Conservation (phyloP, 2,113 vertebrate genomes). For the Sorex araneus region DNA sequence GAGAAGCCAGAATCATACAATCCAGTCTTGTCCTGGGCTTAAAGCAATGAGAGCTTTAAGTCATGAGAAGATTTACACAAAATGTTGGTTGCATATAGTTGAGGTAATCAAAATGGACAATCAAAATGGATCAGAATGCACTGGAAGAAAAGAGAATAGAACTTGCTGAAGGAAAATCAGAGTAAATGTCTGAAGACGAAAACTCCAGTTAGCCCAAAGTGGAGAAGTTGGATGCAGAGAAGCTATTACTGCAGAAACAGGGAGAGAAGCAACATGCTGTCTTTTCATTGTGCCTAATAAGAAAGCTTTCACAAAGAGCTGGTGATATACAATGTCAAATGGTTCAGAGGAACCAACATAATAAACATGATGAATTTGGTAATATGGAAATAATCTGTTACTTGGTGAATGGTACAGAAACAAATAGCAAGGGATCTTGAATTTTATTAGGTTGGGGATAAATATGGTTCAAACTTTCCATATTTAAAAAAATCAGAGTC, state of each 20-base stretch:
- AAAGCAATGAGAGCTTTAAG: not conserved
- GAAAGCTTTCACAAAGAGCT: not conserved
- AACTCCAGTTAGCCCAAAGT: not conserved
- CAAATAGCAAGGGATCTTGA: not conserved
- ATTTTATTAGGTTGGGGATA: constrained; percentile 22
- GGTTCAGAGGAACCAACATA: not conserved
- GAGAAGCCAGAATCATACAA: not conserved
- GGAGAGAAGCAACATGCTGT: not conserved
- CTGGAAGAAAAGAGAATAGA: not conserved
- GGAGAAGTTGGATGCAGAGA: not conserved
- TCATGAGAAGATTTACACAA: not conserved
- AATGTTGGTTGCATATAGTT: not conserved
- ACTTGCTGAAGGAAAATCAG: not conserved
- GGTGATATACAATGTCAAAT: not conserved
- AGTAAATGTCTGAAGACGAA: not conserved
- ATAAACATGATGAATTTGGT: not conserved
- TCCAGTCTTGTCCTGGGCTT: too few relatives aligned
- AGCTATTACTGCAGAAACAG: not conserved
- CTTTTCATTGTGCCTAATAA: not conserved
- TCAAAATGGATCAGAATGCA: not conserved
- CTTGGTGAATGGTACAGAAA: not conserved
- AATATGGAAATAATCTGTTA: constrained; percentile 2
- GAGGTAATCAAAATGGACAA: not conserved
- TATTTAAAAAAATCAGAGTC: too few relatives aligned
- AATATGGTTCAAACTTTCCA: too few relatives aligned